Evolutionary conservation across 1,140 invertebrate genomes (phyloP).

Genomic region (Hyphantria cunea): DNA sequence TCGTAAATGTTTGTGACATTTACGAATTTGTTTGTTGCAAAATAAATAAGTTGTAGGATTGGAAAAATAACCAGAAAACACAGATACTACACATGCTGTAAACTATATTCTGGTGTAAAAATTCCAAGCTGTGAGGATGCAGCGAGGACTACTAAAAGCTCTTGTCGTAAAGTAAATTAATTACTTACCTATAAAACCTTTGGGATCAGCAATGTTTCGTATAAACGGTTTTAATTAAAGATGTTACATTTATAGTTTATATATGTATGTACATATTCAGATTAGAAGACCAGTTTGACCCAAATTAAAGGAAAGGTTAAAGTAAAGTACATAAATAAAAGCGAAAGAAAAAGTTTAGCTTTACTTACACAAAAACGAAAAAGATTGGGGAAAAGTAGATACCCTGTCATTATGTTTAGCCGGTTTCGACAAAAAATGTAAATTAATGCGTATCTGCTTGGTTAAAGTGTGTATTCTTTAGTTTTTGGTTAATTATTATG

Average conservation of each 20-base stretch:
- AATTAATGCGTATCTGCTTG: no score
- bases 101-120: constrained; percentile 2
- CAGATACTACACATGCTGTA: constrained; percentile 11
- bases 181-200: constrained; percentile 22
- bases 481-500: no score
- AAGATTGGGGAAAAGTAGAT: no score
- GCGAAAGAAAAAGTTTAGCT: no score
- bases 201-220: constrained; percentile 8
- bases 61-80: neutral
- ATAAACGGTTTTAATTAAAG: no score
- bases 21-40: no score
- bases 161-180: constrained; percentile 6
- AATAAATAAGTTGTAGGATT: constrained; percentile 8
- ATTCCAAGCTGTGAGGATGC: constrained; percentile 3
- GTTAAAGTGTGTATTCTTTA: no score
- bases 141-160: constrained; percentile 13
- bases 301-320: constrained; percentile 2
- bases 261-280: constrained; percentile 3
- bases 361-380: no score
- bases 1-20: constrained; percentile 21
- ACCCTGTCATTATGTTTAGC: no score
- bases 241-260: neutral
- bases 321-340: no score
- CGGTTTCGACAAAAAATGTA: no score
- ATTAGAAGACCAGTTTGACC: constrained; percentile 11